phyloP scores from a whole-genome alignment of 2,113 vertebrate species.

The Thunnus thynnus region DNA sequence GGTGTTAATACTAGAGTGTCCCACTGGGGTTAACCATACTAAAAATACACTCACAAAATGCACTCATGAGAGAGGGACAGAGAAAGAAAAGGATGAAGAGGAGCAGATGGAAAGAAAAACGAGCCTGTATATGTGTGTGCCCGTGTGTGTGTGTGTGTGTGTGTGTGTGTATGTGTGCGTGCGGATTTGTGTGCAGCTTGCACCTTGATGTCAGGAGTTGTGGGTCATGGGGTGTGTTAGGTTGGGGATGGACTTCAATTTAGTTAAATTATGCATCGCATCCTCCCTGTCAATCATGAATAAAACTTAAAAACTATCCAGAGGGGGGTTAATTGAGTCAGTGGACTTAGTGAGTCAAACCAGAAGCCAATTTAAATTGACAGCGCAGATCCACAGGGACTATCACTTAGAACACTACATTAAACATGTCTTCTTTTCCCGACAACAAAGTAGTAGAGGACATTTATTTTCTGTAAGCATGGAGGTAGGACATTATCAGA shows the following conservation, averaged over 20 bases:
- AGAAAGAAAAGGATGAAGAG: conserved; percentile 24
- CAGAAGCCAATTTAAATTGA: conserved; percentile 67
- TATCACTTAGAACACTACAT: conserved; percentile 64
- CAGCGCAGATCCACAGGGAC: conserved; percentile 60
- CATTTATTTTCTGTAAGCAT: conserved; percentile 20
- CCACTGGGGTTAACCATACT: conserved; percentile 68
- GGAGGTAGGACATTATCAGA: conserved; percentile 19
- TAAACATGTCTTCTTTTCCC: conserved; percentile 52
- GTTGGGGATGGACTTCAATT: conserved; percentile 29
- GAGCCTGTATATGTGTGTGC: conserved; percentile 4
- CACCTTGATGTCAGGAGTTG: conserved; percentile 1
- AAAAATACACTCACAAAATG: conserved; percentile 77
- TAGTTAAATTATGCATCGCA: conserved; percentile 45
- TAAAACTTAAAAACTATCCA: conserved; percentile 53
- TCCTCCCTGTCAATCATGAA: conserved; percentile 19
- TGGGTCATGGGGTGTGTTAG: neutral
- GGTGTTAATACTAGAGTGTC: conserved; percentile 56
- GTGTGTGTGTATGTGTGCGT: neutral
- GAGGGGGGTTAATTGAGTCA: conserved; percentile 63
- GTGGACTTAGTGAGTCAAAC: conserved; percentile 66
- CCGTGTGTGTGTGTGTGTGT: neutral
- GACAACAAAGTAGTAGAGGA: conserved; percentile 24
- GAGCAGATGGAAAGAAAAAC: conserved; percentile 59
- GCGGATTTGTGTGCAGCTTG: neutral
- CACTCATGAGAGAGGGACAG: conserved; percentile 28